A percentile compares a stretch with the other conserved stretches of the same genome.
Conservation (phyloP, 2,797 vertebrate species). For the Acridotheres tristis region DNA sequence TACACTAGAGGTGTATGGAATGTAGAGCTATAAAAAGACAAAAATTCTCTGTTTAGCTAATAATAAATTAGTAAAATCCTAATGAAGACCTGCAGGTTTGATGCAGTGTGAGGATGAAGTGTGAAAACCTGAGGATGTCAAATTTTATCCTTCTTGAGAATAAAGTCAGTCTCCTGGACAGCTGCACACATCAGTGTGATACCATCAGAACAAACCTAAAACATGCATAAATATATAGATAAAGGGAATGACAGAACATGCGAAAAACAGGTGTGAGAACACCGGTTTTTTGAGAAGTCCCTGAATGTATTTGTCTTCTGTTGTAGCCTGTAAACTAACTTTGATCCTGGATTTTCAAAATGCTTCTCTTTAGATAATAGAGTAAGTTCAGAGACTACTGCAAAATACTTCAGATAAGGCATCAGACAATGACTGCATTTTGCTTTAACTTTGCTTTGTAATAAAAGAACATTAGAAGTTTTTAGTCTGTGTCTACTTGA, state of each 20-base stretch:
- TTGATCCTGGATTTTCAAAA: background rate
- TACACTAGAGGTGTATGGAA: rapidly evolving
- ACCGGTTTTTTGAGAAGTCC: background rate
- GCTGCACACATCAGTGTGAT: background rate
- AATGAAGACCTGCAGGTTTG: background rate
- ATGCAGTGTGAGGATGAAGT: background rate
- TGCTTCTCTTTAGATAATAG: background rate
- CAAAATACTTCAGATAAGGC: background rate
- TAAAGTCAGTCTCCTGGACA: background rate
- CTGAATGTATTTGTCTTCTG: background rate
- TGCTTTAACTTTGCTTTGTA: background rate
- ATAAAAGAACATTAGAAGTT: background rate
- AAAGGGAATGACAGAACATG: background rate
- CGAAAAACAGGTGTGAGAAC: background rate
- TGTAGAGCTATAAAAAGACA: background rate
- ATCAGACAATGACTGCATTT: background rate
- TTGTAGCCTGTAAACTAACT: background rate
- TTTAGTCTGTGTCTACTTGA: background rate
- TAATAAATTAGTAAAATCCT: background rate
- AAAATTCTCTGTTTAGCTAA: background rate
- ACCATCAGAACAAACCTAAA: background rate
- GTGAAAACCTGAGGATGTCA: background rate
- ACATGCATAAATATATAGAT: background rate
- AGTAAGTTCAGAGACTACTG: background rate
- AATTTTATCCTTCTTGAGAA: background rate